Base-by-base conservation (phyloP, 2,888 invertebrate genomes). In the Torymus auratus region DNA sequence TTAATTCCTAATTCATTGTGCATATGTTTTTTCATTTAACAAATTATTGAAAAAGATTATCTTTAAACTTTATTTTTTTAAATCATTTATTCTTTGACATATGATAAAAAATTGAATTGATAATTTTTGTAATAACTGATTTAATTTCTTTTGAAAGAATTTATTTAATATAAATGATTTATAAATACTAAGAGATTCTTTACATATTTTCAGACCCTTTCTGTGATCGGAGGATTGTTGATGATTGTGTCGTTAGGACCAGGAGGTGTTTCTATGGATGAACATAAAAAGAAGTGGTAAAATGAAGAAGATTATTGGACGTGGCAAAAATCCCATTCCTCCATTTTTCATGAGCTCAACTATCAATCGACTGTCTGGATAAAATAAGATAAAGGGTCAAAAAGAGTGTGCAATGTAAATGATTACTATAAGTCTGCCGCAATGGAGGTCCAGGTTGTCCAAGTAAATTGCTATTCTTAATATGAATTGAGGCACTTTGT, bases 221-320 rank as follows among this genome's bases (percentile, higher is more conserved):
- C 99, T 62, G 99, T 99, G 83, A 96, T 99, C 89, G 99, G 99
- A 83, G 99, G 99, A 72, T 94, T 99, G 28, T 93, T 99, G 78
- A 97, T 99, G 96, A 98, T 99, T 86, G 99, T 99, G 13, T 97
- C 97, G 83, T 93, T 99, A 83, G 99, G 99, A 55, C 99, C 99
- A 58, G 99, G 99, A 81, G 98, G 98, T 78, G 98, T 99, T 60
- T 99, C 99, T 83, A 98, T 99, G 97, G 99, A 99, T 91, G 99
- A 99, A 90, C 98, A 99, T 92, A 99, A 99, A 93, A 99, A 99
- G 93, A 96, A 97, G 91, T 99, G 98, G 98, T 98, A 95, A 92
- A 86, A 56, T 67, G 11, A 77, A 73, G 15, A 64, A 65, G 60
- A 41, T 65, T 12, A 69, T 78, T 55, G 28, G 71, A 67, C 72